Conservation (phyloP, 1,140 invertebrate genomes). For the Drosophila paulistorum region DNA sequence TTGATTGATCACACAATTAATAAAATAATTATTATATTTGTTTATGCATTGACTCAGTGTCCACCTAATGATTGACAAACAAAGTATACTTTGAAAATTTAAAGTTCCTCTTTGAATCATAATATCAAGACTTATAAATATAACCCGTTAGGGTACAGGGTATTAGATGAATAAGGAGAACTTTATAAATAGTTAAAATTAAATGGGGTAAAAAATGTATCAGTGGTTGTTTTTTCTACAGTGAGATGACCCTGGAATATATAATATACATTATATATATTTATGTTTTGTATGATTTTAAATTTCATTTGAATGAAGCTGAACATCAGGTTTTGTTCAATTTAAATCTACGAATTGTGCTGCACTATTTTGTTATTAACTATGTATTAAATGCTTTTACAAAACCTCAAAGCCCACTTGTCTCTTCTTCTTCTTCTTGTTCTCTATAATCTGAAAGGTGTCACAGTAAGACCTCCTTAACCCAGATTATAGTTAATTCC, state of each 20-base stretch:
- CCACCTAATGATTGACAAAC: no score
- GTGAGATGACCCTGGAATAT: not conserved
- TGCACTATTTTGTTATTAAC: not conserved
- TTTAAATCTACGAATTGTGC: not conserved
- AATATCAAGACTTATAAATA: no score
- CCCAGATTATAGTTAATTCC: not conserved
- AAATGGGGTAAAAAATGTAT: slow-evolving; percentile 4
- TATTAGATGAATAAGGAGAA: not conserved
- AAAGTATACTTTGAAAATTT: no score
- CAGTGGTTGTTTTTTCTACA: not conserved
- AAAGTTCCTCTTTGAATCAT: no score
- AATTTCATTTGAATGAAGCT: not conserved
- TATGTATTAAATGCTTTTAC: not conserved
- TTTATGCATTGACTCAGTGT: no score
- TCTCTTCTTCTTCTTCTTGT: no score
- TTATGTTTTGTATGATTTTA: not conserved
- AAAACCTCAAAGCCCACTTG: not conserved
- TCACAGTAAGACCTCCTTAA: not conserved
- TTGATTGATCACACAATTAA: no score
- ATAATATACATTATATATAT: not conserved
- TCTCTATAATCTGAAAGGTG: not conserved
- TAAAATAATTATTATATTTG: no score
- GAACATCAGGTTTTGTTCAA: not conserved
- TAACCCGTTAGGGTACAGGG: no score
- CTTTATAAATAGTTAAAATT: slow-evolving; percentile 12